A percentile compares a stretch with the other conserved stretches of the same genome.
Evolutionary conservation across 2,888 invertebrate genomes (phyloP).

Genomic region (Perdita meconis): DNA sequence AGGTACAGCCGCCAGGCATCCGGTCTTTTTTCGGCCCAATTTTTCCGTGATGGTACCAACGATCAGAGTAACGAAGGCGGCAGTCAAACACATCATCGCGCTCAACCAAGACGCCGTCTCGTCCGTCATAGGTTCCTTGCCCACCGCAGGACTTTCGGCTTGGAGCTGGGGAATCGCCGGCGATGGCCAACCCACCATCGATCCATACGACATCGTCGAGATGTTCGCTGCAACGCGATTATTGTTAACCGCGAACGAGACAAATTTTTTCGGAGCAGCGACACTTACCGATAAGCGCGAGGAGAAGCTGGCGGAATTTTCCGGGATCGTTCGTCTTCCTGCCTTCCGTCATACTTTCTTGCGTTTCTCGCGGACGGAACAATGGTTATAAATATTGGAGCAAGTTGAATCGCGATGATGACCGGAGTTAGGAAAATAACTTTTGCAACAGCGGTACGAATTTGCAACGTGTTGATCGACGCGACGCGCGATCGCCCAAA

Average conservation of each 20-base stretch:
- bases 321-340: constrained; percentile 62
- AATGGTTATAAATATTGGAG: background rate
- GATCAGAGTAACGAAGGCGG: constrained; percentile 85
- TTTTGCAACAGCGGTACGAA: no score
- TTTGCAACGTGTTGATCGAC: no score
- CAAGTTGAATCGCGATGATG: no score
- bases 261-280: no score
- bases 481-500: background rate
- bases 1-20: constrained; percentile 85
- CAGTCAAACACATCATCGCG: constrained; percentile 86
- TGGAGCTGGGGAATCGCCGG: constrained; percentile 85
- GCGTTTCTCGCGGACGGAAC: background rate
- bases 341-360: constrained; percentile 16
- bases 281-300: constrained; percentile 71
- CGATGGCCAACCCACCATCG: constrained; percentile 86
- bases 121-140: constrained; percentile 83
- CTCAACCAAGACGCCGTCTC: constrained; percentile 86
- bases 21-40: constrained; percentile 86
- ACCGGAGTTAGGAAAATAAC: no score
- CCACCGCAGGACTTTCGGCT: constrained; percentile 83
- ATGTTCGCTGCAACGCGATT: constrained; percentile 81
- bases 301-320: constrained; percentile 72
- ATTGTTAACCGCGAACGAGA: background rate
- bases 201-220: constrained; percentile 81
- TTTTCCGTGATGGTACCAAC: constrained; percentile 85